Percentiles rank a stretch among this genome's conserved stretches.
phyloP scores from a whole-genome alignment of 2,888 invertebrate genomes.

The Euzetes globulus region DNA sequence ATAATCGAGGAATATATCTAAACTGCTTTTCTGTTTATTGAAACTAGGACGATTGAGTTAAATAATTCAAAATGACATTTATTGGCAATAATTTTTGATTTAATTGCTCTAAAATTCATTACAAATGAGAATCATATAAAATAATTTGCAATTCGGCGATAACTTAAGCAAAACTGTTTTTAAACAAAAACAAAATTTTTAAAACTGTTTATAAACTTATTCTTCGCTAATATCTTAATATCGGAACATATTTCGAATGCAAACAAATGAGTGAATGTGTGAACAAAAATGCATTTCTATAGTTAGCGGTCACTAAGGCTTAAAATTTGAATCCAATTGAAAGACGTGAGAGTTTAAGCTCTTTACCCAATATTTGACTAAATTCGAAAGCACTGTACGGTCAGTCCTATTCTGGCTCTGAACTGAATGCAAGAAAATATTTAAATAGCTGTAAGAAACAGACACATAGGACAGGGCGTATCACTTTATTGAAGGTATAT shows the following conservation, averaged over 20 bases:
- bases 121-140: not conserved
- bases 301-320: not conserved
- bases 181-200: not conserved
- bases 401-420: not conserved
- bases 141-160: not conserved
- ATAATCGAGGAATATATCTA: not conserved
- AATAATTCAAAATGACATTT: constrained; percentile 13
- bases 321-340: not conserved
- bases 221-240: too few species aligned
- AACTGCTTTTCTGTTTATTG: not conserved
- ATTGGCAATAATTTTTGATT: not conserved
- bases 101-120: constrained; percentile 2
- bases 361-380: constrained; percentile 12
- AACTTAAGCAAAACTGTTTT: not conserved
- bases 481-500: constrained; percentile 17
- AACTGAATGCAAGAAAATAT: not conserved
- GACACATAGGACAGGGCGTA: constrained; percentile 15
- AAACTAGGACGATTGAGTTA: not conserved
- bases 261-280: not conserved
- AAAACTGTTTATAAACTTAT: not conserved
- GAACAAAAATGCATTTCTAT: not conserved
- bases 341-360: constrained; percentile 14
- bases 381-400: not conserved
- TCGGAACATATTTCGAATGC: not conserved
- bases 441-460: not conserved